Evolutionary conservation across 2,888 invertebrate species (phyloP), one percentile per base, ranked within the genome.

Genomic region (Drosophila paranaensis): DNA sequence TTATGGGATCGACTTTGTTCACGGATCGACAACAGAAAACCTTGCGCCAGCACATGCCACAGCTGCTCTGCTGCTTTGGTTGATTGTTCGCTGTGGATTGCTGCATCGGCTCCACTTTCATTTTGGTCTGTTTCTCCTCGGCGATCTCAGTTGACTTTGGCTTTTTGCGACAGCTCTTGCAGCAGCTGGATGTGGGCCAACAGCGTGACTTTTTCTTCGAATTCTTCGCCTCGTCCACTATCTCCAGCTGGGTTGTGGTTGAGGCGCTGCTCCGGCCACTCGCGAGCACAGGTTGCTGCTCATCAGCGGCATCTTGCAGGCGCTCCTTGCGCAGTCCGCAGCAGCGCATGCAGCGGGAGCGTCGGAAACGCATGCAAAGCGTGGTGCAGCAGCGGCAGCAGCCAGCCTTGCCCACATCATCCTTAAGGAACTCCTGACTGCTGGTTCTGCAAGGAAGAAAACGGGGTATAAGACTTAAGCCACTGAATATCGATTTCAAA

Each of bases 21-120:
- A 91, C 92, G n/a, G 92, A 90, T 11, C 91, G 91, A 75, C 93
- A 93, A 62, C 93, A 93, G 57, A 93, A 92, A 0, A 93, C 76
- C 79, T 92, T 93, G 67, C 91, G 88, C 63, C 92, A 64, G 57
- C 93, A 93, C 27, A 91, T 78, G 14, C 91, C 90, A 64, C 93
- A 93, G 76, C 91, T 92, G 53, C 89, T 81, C 53, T 91, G 85
- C 30, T 65, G 67, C 37, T 64, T 87, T 68, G 81, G 76, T 61
- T 60, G 70, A 27, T 40, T n/a, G 72, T 20, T 71, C 13, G 61
- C 20, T 48, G 9, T 35, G 42, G 45, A 56, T 16, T 60, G 62
- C 10, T 50, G 80, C 75, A 58, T 86, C 77, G 55, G 80, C 77
- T 43, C 71, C 65, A 75, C 81, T 71, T 80, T 90, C 66, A 63